Conservation (phyloP, 2,113 vertebrate genomes). For the Pollachius pollachius region DNA sequence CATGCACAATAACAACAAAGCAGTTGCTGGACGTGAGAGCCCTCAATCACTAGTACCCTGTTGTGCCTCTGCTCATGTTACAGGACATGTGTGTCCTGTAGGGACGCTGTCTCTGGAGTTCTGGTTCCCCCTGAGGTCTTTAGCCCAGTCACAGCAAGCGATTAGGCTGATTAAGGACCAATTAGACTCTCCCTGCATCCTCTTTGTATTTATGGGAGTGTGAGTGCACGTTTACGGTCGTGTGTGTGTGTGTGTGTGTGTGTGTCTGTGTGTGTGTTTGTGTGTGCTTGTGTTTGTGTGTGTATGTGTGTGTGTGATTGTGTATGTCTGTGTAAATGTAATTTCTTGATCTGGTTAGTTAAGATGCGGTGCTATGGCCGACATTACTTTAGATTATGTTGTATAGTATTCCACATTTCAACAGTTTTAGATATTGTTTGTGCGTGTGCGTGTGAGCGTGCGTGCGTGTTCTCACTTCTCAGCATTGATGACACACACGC, state of each 20-base stretch:
- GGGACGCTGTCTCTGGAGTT: background rate
- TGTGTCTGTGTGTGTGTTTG: conserved; percentile 10
- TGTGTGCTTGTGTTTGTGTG: conserved; percentile 17
- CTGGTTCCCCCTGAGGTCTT: background rate
- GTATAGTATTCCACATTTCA: no score
- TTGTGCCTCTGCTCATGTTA: background rate
- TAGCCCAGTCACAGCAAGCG: background rate
- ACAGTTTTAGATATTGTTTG: no score
- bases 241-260: conserved; percentile 9
- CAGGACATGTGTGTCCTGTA: background rate
- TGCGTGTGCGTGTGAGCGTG: background rate
- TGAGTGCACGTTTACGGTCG: background rate
- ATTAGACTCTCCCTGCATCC: background rate
- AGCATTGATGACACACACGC: background rate
- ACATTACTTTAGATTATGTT: background rate
- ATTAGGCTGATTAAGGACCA: background rate
- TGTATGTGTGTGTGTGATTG: conserved; percentile 12
- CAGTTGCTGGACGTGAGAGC: no score
- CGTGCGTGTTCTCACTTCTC: background rate
- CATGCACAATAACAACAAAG: no score
- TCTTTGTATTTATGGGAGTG: conserved; percentile 3
- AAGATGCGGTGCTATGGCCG: background rate
- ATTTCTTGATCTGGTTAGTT: background rate
- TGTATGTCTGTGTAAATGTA: conserved; percentile 5
- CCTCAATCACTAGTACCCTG: background rate